Base-by-base conservation (phyloP, 2,888 invertebrate species). In the Archips crataeganus region DNA sequence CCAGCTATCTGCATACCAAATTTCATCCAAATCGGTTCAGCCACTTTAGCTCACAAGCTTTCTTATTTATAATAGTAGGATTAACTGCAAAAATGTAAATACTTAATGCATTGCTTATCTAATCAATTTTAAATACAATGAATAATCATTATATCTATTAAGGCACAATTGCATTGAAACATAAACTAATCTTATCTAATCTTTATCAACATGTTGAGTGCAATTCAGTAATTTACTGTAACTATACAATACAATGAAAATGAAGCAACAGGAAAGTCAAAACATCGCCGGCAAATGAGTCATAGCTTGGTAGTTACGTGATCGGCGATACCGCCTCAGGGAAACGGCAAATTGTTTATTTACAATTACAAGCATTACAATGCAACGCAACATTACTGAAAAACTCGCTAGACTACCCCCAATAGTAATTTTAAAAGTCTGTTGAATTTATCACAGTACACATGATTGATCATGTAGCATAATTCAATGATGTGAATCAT, bases 121-220 rank as follows among this genome's bases (percentile, higher is more conserved):
- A 39, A 39, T 39, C 39, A 39, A 49, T 49, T 49, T 49, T 49
- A 5, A 49, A 49, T 13, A 49, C 49, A n/a, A 49, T 49, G 5
- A 49, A 5, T 39, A 39, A 39, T 39, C 0, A 39, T 39, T 6
- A 5, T 39, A 39, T 39, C 39, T 39, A 39, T 49, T 15, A 0
- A 57, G 32, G 32, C 11, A 11, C 11, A 32, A 57, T 32, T 11
- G 32, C 57, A 57, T n/a, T 32, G 4, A 2, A 57, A 57, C 57
- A 57, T 32, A 54, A 57, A 32, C 57, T 23, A 57, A 57, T 54
- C 54, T 54, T 54, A 54, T 57, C 32, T 57, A 57, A 57, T 57
- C 11, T 57, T 57, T 10, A 32, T 57, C 23, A 57, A 32, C 57
- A 11, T 15, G 51, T 9, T 54, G 11, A 32, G 57, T 57, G 32